Percentiles rank a stretch among this genome's conserved stretches.
phyloP scores from a whole-genome alignment of 2,888 invertebrate genomes.

The Troides oblongomaculatus region DNA sequence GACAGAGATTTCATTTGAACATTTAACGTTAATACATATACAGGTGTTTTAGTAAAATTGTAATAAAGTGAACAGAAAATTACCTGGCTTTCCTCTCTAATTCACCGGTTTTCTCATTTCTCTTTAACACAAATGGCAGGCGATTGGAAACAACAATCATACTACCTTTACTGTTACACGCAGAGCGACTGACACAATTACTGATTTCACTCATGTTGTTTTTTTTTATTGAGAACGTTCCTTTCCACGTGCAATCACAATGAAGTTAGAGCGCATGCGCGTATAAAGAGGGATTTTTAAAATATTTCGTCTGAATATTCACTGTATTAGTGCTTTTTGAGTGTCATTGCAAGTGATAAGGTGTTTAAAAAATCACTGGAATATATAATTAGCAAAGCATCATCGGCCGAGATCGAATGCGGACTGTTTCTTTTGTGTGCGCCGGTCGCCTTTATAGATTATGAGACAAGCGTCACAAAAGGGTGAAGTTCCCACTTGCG shows the following conservation, averaged over 20 bases:
- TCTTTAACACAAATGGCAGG: slow-evolving; percentile 90
- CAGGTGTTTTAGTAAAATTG: background rate
- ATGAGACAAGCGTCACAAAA: slow-evolving; percentile 60
- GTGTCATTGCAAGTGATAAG: slow-evolving; percentile 56
- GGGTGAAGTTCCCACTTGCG: slow-evolving; percentile 62
- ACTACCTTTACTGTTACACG: slow-evolving; percentile 83
- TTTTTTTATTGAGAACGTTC: slow-evolving; percentile 51
- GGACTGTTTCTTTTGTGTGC: slow-evolving; percentile 69
- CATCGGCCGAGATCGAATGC: slow-evolving; percentile 66
- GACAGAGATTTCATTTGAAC: background rate
- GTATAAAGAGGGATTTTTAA: slow-evolving; percentile 58
- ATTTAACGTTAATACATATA: background rate
- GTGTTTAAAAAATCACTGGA: slow-evolving; percentile 40
- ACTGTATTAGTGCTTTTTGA: slow-evolving; percentile 44
- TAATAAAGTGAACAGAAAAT: slow-evolving; percentile 35
- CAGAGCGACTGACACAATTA: slow-evolving; percentile 58
- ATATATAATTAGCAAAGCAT: slow-evolving; percentile 57
- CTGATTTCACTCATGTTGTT: slow-evolving; percentile 63
- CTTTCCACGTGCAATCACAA: slow-evolving; percentile 67
- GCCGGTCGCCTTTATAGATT: slow-evolving; percentile 73
- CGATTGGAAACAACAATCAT: slow-evolving; percentile 96
- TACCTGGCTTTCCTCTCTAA: slow-evolving; percentile 92
- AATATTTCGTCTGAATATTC: slow-evolving; percentile 42
- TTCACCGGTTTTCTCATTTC: slow-evolving; percentile 85
- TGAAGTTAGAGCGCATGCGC: slow-evolving; percentile 63